phyloP scores from a whole-genome alignment of 2,113 vertebrate genomes.

The Ginglymostoma cirratum region DNA sequence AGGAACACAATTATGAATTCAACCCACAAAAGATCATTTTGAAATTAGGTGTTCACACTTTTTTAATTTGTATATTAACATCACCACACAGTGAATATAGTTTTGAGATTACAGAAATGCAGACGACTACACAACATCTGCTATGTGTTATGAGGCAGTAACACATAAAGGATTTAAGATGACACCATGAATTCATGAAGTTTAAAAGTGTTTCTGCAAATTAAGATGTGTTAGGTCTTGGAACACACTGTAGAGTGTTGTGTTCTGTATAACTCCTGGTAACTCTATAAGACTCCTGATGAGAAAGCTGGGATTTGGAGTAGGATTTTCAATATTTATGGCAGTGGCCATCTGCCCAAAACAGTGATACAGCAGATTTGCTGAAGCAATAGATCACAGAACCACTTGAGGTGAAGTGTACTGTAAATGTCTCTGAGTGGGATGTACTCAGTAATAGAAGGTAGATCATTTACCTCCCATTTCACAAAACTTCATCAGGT shows the following conservation, averaged over 20 bases:
- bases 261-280: neutral
- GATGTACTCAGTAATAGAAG: neutral
- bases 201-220: neutral
- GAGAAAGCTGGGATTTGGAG: neutral
- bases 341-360: neutral
- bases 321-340: neutral
- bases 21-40: neutral
- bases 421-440: neutral
- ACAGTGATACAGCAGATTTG: neutral
- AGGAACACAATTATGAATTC: neutral
- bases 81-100: neutral
- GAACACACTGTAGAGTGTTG: neutral
- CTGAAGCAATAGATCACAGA: neutral
- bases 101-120: conserved; percentile 7
- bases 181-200: conserved; percentile 26
- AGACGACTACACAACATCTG: neutral
- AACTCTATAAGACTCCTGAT: neutral
- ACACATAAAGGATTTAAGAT: conserved; percentile 26
- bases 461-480: neutral
- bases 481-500: neutral
- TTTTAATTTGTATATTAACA: conserved; percentile 21
- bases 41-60: neutral
- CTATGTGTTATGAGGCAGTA: conserved; percentile 1
- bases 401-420: neutral
- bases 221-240: neutral